A percentile compares a stretch with the other conserved stretches of the same genome.
These are phyloP conservation scores for Madoqua kirkii DNA, from an alignment of 2,113 vertebrate genomes.

Conservation along the genomic window DNA sequence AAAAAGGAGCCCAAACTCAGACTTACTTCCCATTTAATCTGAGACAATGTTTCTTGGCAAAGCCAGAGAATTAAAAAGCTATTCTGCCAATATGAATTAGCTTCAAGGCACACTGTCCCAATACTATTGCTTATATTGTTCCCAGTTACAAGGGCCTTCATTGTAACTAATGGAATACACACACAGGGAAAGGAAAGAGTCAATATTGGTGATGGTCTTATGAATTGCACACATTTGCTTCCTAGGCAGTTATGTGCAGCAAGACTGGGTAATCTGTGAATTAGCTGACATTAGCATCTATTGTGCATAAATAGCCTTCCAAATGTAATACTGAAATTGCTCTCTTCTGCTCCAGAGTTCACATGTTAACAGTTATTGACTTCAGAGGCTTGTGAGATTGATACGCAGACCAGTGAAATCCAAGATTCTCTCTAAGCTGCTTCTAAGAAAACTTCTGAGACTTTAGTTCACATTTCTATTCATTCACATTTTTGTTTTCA, in stretches of 20 bases:
- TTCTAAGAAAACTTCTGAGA: background rate
- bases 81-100: background rate
- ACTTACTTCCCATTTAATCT: background rate
- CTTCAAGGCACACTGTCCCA: background rate
- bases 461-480: background rate
- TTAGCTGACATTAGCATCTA: background rate
- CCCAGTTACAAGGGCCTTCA: background rate
- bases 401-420: background rate
- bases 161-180: background rate
- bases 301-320: background rate
- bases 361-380: background rate
- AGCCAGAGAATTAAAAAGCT: background rate
- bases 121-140: background rate
- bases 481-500: background rate
- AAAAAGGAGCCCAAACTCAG: background rate
- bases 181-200: background rate
- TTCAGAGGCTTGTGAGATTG: background rate
- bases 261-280: background rate
- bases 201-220: background rate
- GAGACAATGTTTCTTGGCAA: slow-evolving; percentile 3
- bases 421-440: background rate
- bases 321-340: background rate
- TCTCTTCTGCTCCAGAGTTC: background rate
- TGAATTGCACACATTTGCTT: background rate
- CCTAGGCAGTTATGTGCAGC: background rate